Conservation (phyloP, 2,113 vertebrate genomes). For the Ptilorrhoa leucosticta region DNA sequence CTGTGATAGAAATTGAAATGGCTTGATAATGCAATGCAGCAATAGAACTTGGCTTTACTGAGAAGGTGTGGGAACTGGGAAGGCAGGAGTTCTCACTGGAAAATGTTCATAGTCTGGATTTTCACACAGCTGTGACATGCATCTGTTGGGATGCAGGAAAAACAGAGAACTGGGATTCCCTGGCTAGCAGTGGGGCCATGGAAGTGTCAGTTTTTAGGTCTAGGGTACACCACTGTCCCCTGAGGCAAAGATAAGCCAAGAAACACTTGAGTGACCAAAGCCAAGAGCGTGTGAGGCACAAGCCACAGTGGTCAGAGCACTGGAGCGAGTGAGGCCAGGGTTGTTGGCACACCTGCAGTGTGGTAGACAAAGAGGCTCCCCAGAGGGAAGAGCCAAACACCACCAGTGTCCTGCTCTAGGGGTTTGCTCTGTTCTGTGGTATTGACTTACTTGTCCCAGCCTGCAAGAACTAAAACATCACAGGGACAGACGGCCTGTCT, state of each 20-base stretch:
- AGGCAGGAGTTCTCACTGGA: not conserved
- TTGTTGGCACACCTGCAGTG: not conserved
- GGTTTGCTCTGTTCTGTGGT: not conserved
- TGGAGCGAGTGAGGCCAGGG: accelerated
- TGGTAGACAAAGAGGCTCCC: not conserved
- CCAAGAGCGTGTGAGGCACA: not conserved
- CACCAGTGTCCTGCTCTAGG: not conserved
- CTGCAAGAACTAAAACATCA: not conserved
- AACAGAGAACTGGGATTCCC: not conserved
- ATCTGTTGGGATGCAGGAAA: not conserved
- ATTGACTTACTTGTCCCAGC: not conserved
- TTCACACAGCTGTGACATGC: not conserved
- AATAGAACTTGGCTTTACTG: not conserved
- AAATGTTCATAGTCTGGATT: not conserved
- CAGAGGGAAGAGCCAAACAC: not conserved
- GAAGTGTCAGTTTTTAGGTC: not conserved
- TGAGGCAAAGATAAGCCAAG: not conserved
- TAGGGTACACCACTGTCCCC: too few species aligned
- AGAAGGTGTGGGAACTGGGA: not conserved
- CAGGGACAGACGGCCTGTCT: not conserved
- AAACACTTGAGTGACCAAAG: not conserved
- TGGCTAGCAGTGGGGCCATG: not conserved
- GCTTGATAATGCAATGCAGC: not conserved
- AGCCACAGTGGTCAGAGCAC: not conserved
- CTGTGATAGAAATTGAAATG: not conserved